Evolutionary conservation across 2,888 invertebrate species (phyloP).

Genomic region (Drosophila paranaensis): DNA sequence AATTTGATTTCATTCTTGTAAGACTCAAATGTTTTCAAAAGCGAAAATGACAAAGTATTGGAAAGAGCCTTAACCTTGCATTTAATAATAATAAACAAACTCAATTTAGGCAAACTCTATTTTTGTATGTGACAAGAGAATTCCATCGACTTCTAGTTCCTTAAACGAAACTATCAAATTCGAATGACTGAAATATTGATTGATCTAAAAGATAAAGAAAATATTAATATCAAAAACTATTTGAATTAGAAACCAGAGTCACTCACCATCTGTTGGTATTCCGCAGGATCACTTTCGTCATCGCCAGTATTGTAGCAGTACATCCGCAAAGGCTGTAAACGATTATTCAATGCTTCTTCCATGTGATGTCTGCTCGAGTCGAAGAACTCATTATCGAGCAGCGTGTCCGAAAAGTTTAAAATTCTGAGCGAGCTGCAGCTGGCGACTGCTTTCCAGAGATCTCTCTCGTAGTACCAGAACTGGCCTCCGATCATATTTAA

Average conservation of each 20-base stretch:
- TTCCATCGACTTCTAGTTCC: neutral
- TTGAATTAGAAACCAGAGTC: too few relatives aligned
- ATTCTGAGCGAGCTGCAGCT: neutral
- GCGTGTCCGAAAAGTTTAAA: neutral
- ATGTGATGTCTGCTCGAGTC: neutral
- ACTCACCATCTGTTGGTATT: neutral
- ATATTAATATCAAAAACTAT: neutral
- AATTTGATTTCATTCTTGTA: neutral
- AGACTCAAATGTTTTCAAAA: neutral
- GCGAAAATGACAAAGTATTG: slow-evolving; percentile 19
- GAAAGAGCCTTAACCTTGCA: neutral
- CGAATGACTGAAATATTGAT: neutral
- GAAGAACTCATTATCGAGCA: neutral
- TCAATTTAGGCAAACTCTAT: neutral
- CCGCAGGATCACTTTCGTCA: neutral
- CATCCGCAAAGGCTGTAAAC: neutral
- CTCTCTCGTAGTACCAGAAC: neutral
- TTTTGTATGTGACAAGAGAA: neutral
- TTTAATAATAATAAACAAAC: slow-evolving; percentile 10
- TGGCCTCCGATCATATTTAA: neutral
- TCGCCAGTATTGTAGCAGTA: neutral
- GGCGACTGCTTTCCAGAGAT: neutral
- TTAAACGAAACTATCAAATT: neutral
- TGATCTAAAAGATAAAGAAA: neutral
- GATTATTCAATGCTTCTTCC: neutral